Evolutionary conservation across 2,797 vertebrate species (phyloP), one percentile per base, ranked within the genome.

Genomic region (Anguilla obscura): DNA sequence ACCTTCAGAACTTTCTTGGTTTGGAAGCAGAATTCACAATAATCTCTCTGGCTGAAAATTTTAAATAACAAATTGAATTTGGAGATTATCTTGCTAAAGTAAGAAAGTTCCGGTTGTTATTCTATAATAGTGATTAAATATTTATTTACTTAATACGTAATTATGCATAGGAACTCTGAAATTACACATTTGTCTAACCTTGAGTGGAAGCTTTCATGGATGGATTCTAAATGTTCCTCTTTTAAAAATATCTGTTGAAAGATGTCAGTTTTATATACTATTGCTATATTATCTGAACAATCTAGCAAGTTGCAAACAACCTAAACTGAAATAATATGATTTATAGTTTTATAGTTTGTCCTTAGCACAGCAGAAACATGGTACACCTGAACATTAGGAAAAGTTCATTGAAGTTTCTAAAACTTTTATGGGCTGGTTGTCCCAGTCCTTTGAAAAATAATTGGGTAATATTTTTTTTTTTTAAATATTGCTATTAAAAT

Each of bases 391-490:
- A 80, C 18, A 80, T 4, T 0, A n/a, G 79, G 36, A 10, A 3
- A 45, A 50, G 45, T 82, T 24, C 2, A n/a, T n/a, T 50, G 18
- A 82, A 82, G 79, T 82, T n/a, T 82, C 50, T 45, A n/a, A 82
- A 9, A 50, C 8, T 18, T 82, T 82, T 1, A 82, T 50, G 79
- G 24, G 45, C 79, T 48, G 45, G 79, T n/a, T 82, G 6, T 79
- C 45, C 24, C 79, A 82, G 9, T n/a, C 18, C 79, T 82, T 50
- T 76, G 74, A 76, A 76, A 76, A 76, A 36, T 76, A 76, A 76
- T 40, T 36, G 74, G 74, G 74, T 76, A n/a, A 76, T 40, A 40
- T 40, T 36, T 76, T 30, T 5, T n/a, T 66, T n/a, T 71, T 71
- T 69, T 8, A 1, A 45, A 74, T 9, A 36, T 36, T 76, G 74